These are phyloP conservation scores for Zaprionus capensis DNA, from an alignment of 1,140 invertebrate genomes.

Conservation along the genomic window DNA sequence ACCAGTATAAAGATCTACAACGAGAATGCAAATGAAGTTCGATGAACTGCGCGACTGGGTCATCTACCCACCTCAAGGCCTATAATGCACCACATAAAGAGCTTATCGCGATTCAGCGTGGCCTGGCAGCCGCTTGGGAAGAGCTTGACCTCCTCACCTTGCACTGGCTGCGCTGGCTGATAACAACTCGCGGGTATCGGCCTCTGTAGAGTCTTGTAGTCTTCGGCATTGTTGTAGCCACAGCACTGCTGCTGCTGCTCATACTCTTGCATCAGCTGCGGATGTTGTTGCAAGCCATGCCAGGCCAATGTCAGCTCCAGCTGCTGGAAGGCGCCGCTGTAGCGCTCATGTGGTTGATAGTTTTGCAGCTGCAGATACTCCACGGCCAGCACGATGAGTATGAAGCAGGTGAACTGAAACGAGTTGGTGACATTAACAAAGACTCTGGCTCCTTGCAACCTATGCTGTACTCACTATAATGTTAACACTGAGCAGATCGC, in stretches of 20 bases:
- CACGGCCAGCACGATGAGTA: slow-evolving; percentile 63
- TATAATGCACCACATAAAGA: slow-evolving; percentile 71
- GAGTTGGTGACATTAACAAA: not conserved
- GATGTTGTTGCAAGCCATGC: slow-evolving; percentile 55
- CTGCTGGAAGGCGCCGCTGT: slow-evolving; percentile 56
- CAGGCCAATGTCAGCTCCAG: slow-evolving; percentile 69
- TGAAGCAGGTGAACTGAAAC: slow-evolving; percentile 67
- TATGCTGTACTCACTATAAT: slow-evolving; percentile 55
- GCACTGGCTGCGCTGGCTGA: slow-evolving; percentile 40
- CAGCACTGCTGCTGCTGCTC: slow-evolving; percentile 65
- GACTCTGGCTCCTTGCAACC: too few species aligned
- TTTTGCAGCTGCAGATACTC: slow-evolving; percentile 76
- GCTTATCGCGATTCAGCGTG: slow-evolving; percentile 65
- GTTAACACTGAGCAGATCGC: slow-evolving; percentile 70
- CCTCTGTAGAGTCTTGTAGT: slow-evolving; percentile 65
- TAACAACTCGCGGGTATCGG: slow-evolving; percentile 74
- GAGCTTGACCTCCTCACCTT: slow-evolving; percentile 37
- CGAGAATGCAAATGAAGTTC: slow-evolving; percentile 7
- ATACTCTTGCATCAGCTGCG: slow-evolving; percentile 57
- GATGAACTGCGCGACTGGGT: slow-evolving; percentile 22
- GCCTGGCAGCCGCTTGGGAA: slow-evolving; percentile 58
- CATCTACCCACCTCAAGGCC: slow-evolving; percentile 69
- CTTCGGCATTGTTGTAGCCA: slow-evolving; percentile 59
- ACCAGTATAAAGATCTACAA: slow-evolving; percentile 63
- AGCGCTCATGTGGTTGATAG: slow-evolving; percentile 53